Base-by-base conservation (phyloP, 2,888 invertebrate species). In the Ormyrus rosae region DNA sequence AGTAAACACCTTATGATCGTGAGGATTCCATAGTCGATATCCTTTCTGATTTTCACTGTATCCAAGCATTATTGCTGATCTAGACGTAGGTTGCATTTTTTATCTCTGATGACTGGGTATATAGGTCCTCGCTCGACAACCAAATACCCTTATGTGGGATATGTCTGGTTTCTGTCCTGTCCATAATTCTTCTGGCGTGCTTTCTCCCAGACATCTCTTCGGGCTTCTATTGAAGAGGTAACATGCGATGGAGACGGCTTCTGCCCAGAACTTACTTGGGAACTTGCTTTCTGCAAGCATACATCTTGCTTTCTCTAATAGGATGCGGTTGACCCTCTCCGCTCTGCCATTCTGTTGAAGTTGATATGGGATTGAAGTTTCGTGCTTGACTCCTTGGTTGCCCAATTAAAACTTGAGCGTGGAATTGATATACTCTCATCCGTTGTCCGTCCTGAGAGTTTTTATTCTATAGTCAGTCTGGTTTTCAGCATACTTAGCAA, bases 301-400 rank as follows among this genome's bases (percentile, higher is more conserved):
- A 2, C 34, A 34, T 34, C 34, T 0, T 34, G 34, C 34, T 34
- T 34, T 34, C 34, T 34, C 34, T 34, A 34, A 2, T 34, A 34
- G 34, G 34, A 2, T 61, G 2, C 61, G 4, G 9, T 71, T 71
- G 6, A 71, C 13, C 5, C 71, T n/a, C 11, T 71, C 61, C 3
- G 71, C 71, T 11, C 71, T 13, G 0, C 51, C 46, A 61, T 71
- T 71, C n/a, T 71, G 60, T 10, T 71, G 61, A n/a, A 50, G 65
- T 6, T 48, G 34, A 13, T 50, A 50, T 2, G 50, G 50, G 2
- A 65, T 13, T 13, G 50, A 13, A 13, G 10, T 50, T 13, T 65
- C 13, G 4, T 50, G 51, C 65, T 61, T 61, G 0, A 71, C 51
- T 6, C 51, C 61, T 10, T 7, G 9, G 0, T 61, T 34, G 6